phyloP scores from a whole-genome alignment of 2,113 vertebrate species.

The Blennius ocellaris region DNA sequence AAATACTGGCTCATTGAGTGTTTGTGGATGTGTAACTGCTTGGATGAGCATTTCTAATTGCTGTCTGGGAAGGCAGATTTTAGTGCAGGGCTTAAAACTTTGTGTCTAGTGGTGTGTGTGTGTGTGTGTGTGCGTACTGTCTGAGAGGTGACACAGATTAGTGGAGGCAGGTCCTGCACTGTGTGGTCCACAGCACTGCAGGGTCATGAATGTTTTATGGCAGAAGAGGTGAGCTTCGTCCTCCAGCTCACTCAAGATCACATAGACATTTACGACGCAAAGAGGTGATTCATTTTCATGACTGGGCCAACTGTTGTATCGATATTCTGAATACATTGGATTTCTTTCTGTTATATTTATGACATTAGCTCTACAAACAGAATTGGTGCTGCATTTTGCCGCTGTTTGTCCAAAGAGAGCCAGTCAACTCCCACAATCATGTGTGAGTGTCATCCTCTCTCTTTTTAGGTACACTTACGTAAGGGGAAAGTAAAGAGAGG shows the following conservation, averaged over 20 bases:
- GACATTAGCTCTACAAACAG: background rate
- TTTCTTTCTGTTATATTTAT: constrained; percentile 33
- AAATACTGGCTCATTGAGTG: constrained; percentile 30
- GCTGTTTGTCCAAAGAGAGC: constrained; percentile 23
- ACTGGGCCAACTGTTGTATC: constrained; percentile 25
- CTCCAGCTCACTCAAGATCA: constrained; percentile 49
- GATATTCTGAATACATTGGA: constrained; percentile 32
- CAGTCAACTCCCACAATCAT: constrained; percentile 20
- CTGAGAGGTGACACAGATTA: constrained; percentile 58
- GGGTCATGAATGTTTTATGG: constrained; percentile 77
- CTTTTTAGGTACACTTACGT: constrained; percentile 30
- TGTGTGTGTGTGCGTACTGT: constrained; percentile 36
- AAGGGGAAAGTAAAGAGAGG: constrained; percentile 41
- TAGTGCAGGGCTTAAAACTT: constrained; percentile 46
- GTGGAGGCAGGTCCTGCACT: constrained; percentile 59
- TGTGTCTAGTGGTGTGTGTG: constrained; percentile 15
- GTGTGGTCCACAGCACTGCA: constrained; percentile 67
- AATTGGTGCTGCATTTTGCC: constrained; percentile 8
- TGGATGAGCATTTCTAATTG: constrained; percentile 47
- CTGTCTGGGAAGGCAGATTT: constrained; percentile 42
- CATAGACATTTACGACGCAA: constrained; percentile 34
- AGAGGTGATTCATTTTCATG: constrained; percentile 49
- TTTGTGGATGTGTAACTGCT: constrained; percentile 40
- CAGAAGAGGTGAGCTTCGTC: constrained; percentile 58
- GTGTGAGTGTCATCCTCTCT: constrained; percentile 1